Evolutionary conservation across 2,113 vertebrate species (phyloP).

Genomic region (Dunckerocampus dactyliophorus): DNA sequence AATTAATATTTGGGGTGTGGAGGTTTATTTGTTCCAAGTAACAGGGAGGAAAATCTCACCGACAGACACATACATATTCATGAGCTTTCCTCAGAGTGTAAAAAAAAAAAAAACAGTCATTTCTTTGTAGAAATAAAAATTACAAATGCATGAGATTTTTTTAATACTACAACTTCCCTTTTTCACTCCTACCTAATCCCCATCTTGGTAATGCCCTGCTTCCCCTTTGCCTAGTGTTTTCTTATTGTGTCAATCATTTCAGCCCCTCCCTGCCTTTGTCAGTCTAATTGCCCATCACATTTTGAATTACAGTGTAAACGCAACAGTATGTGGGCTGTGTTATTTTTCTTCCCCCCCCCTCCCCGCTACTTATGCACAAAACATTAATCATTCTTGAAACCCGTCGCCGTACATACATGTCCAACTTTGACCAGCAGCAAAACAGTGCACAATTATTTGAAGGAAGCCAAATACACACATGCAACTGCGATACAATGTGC

Average conservation of each 20-base stretch:
- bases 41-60: constrained; percentile 23
- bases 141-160: constrained; percentile 51
- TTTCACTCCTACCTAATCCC: constrained; percentile 22
- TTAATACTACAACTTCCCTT: constrained; percentile 28
- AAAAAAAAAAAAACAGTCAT: constrained; percentile 26
- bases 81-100: constrained; percentile 20
- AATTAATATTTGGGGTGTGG: constrained; percentile 15
- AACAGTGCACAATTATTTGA: constrained; percentile 6
- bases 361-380: constrained; percentile 11
- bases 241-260: constrained; percentile 29
- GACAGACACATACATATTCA: constrained; percentile 52
- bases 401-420: constrained; percentile 20
- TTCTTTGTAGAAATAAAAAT: constrained; percentile 49
- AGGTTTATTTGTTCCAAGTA: constrained; percentile 38
- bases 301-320: constrained; percentile 1
- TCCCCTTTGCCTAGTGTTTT: constrained; percentile 12
- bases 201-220: constrained; percentile 15
- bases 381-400: constrained; percentile 18
- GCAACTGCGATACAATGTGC: not conserved
- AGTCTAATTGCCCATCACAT: constrained; percentile 31
- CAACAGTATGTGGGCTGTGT: not conserved
- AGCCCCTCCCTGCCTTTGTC: constrained; percentile 12
- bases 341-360: not conserved
- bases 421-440: constrained; percentile 8
- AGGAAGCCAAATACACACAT: not conserved